Conservation (phyloP, 2,113 vertebrate genomes). For the Oryzias curvinotus region DNA sequence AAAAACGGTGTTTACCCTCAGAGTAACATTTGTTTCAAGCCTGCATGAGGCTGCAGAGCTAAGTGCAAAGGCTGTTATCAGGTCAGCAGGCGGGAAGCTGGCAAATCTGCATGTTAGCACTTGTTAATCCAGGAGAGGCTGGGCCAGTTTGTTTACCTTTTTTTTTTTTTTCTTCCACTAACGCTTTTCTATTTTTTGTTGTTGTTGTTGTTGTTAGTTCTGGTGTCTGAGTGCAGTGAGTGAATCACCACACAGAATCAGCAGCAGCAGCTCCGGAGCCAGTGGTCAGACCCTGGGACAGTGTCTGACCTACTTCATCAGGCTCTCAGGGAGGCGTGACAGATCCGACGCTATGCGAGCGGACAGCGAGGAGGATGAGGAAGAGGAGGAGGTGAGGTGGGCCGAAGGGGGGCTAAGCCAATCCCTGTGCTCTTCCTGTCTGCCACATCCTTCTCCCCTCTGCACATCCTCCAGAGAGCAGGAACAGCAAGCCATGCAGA, state of each 20-base stretch:
- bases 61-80: constrained; percentile 33
- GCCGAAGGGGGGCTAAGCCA: constrained; percentile 49
- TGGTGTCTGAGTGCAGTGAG: constrained; percentile 31
- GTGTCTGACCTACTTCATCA: constrained; percentile 73
- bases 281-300: constrained; percentile 68
- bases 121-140: constrained; percentile 36
- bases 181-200: constrained; percentile 1
- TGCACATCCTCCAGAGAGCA: constrained; percentile 61
- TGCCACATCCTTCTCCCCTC: constrained; percentile 57
- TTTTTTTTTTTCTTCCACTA: background rate
- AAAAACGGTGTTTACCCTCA: constrained; percentile 26
- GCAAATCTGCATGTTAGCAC: constrained; percentile 43
- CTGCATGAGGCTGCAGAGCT: constrained; percentile 19
- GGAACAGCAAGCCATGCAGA: constrained; percentile 65
- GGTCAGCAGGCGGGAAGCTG: constrained; percentile 45
- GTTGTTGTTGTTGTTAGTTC: constrained; percentile 47
- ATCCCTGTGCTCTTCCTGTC: constrained; percentile 61
- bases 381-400: constrained; percentile 39
- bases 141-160: constrained; percentile 33
- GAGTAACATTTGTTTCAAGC: constrained; percentile 10
- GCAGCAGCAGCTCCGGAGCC: constrained; percentile 47
- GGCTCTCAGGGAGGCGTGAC: constrained; percentile 61
- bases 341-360: constrained; percentile 47
- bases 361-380: constrained; percentile 34
- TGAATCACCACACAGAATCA: constrained; percentile 59